Base-by-base conservation (phyloP, 2,888 invertebrate species). In the Allygus modestus region DNA sequence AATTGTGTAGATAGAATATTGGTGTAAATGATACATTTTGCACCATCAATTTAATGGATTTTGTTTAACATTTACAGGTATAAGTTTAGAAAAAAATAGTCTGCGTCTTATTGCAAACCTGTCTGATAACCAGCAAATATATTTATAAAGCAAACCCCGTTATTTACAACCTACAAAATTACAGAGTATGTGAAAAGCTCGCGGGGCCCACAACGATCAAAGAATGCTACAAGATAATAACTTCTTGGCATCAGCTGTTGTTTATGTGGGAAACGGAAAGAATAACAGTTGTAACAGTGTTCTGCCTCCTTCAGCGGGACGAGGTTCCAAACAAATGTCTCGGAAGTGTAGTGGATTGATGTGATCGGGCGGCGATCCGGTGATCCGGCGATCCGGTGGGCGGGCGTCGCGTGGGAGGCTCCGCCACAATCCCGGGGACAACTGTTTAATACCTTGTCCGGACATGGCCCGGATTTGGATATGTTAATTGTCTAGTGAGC, bases 251-350 rank as follows among this genome's bases (percentile, higher is more conserved):
- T 9, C 37, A 51, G 58, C 58, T 23, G 73, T 73, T 73, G 43
- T 73, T 73, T 73, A 73, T 73, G 73, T 73, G 73, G 73, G 73
- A 73, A 73, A 11, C 43, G 71, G 71, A 71, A 33, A 71, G 71
- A 28, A 33, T 71, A 11, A 41, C 33, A 73, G 73, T 41, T 41
- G 73, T 73, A 73, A 20, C 73, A 73, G 73, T n/a, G 73, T 73
- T 73, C 73, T 7, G 73, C n/a, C 65, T 11, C 23, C 65, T 26
- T 28, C 54, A 17, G 2, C 2, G 31, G 28, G 20, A 61, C 61
- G 61, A 61, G 61, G 5, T 61, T 61, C 26, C 61, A 20, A 71
- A 71, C 71, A 71, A 71, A 71, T 73, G 73, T 73, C 41, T 73
- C 43, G 73, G 73, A 73, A 73, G 73, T 71, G n/a, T n/a, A n/a